Conservation (phyloP, 2,888 invertebrate species). For the Hybos culiciformis region DNA sequence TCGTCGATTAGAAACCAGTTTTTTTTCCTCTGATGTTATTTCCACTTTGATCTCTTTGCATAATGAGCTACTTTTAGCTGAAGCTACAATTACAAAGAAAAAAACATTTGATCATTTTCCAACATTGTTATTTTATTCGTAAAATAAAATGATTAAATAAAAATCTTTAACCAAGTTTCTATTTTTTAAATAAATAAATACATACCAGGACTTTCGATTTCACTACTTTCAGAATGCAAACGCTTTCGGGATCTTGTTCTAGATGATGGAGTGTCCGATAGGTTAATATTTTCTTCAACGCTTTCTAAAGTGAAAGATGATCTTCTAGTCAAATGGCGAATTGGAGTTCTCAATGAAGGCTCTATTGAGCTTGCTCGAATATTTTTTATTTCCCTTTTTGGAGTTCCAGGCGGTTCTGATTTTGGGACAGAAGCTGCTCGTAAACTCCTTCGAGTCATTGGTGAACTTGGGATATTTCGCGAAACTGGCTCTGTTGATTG, state of each 20-base stretch:
- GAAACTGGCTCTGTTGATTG: background rate
- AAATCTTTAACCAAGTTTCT: background rate
- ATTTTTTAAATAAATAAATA: background rate
- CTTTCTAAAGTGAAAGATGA: slow-evolving; percentile 18
- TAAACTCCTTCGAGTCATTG: slow-evolving; percentile 4
- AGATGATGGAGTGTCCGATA: slow-evolving; percentile 19
- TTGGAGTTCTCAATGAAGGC: slow-evolving; percentile 6
- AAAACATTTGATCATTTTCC: slow-evolving; percentile 7
- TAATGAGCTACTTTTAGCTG: background rate
- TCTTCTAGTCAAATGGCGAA: slow-evolving; percentile 17
- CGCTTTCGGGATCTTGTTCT: slow-evolving; percentile 19
- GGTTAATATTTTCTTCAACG: slow-evolving; percentile 16
- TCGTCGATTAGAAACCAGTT: background rate
- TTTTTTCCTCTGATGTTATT: background rate
- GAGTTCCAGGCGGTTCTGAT: background rate
- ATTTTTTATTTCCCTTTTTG: background rate
- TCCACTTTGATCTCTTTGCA: slow-evolving; percentile 1
- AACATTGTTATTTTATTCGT: slow-evolving; percentile 4
- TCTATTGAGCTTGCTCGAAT: background rate
- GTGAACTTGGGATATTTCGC: background rate
- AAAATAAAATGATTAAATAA: background rate
- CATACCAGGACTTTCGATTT: too few species aligned
- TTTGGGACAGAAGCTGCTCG: slow-evolving; percentile 11
- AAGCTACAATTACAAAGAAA: background rate
- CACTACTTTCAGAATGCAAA: slow-evolving; percentile 18